These are phyloP conservation scores for Plumapathes pennacea DNA, from an alignment of 92 coral and sea anemone species.

Conservation along the genomic window DNA sequence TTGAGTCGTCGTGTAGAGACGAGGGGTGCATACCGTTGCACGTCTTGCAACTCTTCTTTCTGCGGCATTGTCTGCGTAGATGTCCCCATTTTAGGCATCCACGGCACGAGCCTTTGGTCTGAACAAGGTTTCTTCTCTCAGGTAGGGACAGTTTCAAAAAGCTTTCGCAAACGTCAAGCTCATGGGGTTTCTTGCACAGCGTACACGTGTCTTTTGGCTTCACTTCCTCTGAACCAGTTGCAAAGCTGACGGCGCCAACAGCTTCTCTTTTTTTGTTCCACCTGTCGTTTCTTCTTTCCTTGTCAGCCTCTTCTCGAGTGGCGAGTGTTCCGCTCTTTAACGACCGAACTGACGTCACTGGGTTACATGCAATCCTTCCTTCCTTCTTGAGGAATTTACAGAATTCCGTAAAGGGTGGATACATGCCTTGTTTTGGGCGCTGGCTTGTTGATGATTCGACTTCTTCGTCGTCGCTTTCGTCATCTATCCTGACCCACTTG, in stretches of 20 bases:
- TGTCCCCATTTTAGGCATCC: slow-evolving; percentile 45
- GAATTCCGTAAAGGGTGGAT: slow-evolving; percentile 40
- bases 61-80: slow-evolving; percentile 15
- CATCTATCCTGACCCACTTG: slow-evolving; percentile 8
- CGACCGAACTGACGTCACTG: slow-evolving; percentile 12
- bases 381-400: slow-evolving; percentile 35
- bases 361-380: slow-evolving; percentile 46
- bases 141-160: slow-evolving; percentile 25
- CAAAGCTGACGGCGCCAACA: neutral
- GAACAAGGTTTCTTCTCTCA: slow-evolving; percentile 20
- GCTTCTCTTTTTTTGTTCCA: neutral
- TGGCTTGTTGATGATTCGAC: neutral
- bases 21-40: slow-evolving; percentile 42
- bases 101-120: slow-evolving; percentile 22
- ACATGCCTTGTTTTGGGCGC: neutral
- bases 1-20: slow-evolving; percentile 12
- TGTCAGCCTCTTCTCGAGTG: neutral
- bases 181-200: slow-evolving; percentile 29
- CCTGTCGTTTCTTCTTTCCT: neutral
- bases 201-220: neutral
- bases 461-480: neutral
- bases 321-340: slow-evolving; percentile 34
- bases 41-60: slow-evolving; percentile 10
- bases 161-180: slow-evolving; percentile 26
- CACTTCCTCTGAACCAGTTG: slow-evolving; percentile 16